phyloP scores from a whole-genome alignment of 1,140 invertebrate genomes.

The Scaptomyza montana region DNA sequence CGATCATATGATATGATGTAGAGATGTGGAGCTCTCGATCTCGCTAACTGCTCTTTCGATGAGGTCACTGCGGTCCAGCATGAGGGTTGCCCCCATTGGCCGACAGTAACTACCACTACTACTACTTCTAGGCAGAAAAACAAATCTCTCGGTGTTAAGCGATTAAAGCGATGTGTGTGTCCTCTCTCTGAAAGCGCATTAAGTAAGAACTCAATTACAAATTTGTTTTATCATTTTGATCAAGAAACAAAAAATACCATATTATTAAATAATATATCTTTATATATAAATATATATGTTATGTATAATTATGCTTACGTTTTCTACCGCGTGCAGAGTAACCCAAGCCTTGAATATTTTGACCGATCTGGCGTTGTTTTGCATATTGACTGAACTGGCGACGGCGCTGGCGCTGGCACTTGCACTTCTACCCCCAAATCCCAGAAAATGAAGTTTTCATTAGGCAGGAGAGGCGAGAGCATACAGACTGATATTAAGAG shows the following conservation, averaged over 20 bases:
- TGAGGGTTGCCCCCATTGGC: constrained; percentile 58
- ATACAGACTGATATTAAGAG: constrained; percentile 19
- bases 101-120: constrained; percentile 43
- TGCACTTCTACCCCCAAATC: constrained; percentile 14
- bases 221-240: constrained; percentile 56
- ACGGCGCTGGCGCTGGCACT: constrained; percentile 31
- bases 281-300: constrained; percentile 36
- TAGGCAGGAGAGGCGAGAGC: constrained; percentile 59
- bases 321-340: constrained; percentile 57
- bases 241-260: constrained; percentile 39
- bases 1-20: constrained; percentile 60
- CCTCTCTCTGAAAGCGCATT: constrained; percentile 82
- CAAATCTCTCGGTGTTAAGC: constrained; percentile 72
- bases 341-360: constrained; percentile 60
- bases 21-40: constrained; percentile 63
- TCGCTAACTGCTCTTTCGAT: constrained; percentile 63
- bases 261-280: constrained; percentile 39
- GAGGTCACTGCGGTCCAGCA: constrained; percentile 64
- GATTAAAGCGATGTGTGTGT: constrained; percentile 78
- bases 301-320: constrained; percentile 71
- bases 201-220: constrained; percentile 81
- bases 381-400: constrained; percentile 34
- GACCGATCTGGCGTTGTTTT: constrained; percentile 31
- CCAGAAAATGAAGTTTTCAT: constrained; percentile 31
- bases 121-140: constrained; percentile 69